Percentiles rank a stretch among this genome's conserved stretches.
Conservation (phyloP, 1,140 invertebrate genomes). For the Drosophila ironensis region DNA sequence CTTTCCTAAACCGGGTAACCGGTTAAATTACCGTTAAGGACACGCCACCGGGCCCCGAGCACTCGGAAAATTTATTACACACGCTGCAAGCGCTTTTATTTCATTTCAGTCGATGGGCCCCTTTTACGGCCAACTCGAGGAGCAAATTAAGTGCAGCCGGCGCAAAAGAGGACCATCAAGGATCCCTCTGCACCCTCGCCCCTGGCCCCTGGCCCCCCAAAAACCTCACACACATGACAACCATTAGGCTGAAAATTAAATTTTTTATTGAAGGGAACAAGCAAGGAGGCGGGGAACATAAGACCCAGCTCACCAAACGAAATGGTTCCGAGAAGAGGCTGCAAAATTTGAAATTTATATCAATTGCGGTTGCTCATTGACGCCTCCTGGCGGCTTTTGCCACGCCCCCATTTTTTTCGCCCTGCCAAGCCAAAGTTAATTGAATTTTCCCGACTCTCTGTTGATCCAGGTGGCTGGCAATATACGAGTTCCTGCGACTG, state of each 20-base stretch:
- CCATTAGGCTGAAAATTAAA: conserved; percentile 71
- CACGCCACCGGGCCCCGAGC: background rate
- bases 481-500: background rate
- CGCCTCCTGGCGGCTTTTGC: conserved; percentile 11
- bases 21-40: conserved; percentile 5
- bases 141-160: conserved; percentile 71
- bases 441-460: conserved; percentile 22
- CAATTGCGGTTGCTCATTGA: conserved; percentile 48
- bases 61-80: conserved; percentile 42
- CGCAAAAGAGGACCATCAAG: conserved; percentile 18
- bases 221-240: conserved; percentile 48
- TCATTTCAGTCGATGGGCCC: conserved; percentile 48
- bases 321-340: background rate
- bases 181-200: background rate
- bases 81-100: conserved; percentile 48
- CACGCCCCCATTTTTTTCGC: background rate
- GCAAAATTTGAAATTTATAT: conserved; percentile 51
- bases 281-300: background rate
- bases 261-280: conserved; percentile 51
- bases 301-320: background rate
- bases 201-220: background rate
- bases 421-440: conserved; percentile 28
- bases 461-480: background rate
- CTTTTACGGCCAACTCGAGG: conserved; percentile 59
- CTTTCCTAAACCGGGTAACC: background rate